Conservation (phyloP, 2,797 vertebrate species). For the Parambassis ranga region DNA sequence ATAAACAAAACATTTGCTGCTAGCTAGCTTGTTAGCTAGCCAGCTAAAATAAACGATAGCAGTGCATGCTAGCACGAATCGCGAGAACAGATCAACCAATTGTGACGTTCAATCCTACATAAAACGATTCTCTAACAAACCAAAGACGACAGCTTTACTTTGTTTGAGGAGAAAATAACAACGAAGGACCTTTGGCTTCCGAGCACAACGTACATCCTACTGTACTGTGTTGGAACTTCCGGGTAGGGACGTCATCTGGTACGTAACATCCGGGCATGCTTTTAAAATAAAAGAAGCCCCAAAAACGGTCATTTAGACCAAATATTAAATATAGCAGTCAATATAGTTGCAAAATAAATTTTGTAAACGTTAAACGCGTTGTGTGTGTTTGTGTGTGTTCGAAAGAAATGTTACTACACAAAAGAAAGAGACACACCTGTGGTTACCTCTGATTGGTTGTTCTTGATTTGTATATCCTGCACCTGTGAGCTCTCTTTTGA, state of each 20-base stretch:
- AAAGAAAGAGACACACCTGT: not conserved
- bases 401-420: too few relatives aligned
- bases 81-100: rapidly evolving
- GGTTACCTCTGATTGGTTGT: conserved; percentile 24
- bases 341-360: too few relatives aligned
- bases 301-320: too few relatives aligned
- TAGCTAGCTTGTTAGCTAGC: conserved; percentile 51
- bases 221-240: conserved; percentile 52
- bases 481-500: conserved; percentile 32
- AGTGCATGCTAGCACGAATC: not conserved
- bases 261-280: conserved; percentile 44
- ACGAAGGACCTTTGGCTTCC: not conserved
- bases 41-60: conserved; percentile 9
- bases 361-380: too few relatives aligned
- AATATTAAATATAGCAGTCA: too few relatives aligned
- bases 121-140: not conserved
- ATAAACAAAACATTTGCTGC: conserved; percentile 54
- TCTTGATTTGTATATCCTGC: conserved; percentile 32
- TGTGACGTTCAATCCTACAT: rapidly evolving
- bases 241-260: not conserved
- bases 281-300: not conserved
- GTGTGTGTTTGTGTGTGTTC: too few relatives aligned
- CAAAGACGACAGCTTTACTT: not conserved
- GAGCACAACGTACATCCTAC: not conserved
- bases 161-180: not conserved